These are phyloP conservation scores for Bubo bubo DNA, from an alignment of 2,113 vertebrate genomes.

Conservation along the genomic window DNA sequence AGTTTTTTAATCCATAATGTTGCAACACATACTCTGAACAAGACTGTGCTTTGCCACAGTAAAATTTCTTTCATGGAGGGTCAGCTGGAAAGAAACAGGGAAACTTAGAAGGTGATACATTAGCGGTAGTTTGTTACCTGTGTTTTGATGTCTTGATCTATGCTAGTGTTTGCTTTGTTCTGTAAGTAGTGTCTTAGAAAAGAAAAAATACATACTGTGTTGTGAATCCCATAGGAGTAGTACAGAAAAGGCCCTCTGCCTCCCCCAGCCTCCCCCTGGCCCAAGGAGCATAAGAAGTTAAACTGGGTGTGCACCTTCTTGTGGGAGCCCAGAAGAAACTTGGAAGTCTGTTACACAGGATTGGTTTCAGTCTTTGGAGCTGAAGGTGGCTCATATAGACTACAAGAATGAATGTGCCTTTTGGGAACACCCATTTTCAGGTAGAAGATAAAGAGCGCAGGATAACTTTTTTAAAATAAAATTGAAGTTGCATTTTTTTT, in stretches of 20 bases:
- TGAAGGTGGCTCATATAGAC: neutral
- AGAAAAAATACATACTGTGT: neutral
- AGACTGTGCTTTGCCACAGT: neutral
- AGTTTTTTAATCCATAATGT: neutral
- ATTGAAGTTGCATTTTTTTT: neutral
- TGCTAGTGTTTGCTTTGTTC: neutral
- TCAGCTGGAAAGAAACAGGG: neutral
- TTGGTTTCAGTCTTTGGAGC: neutral
- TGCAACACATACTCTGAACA: neutral
- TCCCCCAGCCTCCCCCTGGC: neutral
- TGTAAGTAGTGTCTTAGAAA: neutral
- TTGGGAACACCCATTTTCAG: neutral
- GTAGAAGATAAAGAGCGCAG: neutral
- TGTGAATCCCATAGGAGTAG: neutral
- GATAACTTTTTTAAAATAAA: neutral
- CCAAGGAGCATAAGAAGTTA: neutral
- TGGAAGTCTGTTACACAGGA: neutral
- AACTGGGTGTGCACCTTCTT: neutral
- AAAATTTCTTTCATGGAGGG: neutral
- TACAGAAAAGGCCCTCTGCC: neutral
- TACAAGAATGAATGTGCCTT: neutral
- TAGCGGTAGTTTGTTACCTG: neutral
- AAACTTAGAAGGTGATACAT: neutral
- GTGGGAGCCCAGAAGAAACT: neutral
- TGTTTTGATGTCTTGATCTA: neutral